Percentiles rank a stretch among this genome's conserved stretches.
These are phyloP conservation scores for Cephus nigrinus DNA, from an alignment of 2,888 invertebrate genomes.

Conservation along the genomic window DNA sequence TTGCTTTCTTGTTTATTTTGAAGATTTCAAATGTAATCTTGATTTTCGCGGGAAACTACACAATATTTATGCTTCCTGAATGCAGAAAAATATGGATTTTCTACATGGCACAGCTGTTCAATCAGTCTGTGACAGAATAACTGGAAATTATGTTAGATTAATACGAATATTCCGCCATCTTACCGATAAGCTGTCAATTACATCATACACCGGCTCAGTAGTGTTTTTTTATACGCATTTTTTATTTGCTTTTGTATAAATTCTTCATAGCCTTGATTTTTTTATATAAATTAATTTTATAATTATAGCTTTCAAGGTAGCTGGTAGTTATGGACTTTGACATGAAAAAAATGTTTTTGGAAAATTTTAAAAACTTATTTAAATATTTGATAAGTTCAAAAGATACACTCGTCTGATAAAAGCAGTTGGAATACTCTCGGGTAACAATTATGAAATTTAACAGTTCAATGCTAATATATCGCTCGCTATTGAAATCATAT, in stretches of 20 bases:
- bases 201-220: neutral
- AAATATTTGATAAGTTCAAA: too few species aligned
- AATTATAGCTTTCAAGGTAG: neutral
- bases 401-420: too few species aligned
- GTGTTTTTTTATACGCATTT: neutral
- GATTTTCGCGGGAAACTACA: neutral
- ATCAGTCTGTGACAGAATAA: neutral
- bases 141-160: neutral
- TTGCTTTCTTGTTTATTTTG: constrained; percentile 5
- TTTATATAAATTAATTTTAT: neutral
- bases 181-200: neutral
- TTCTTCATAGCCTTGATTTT: neutral
- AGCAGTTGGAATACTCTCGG: too few species aligned
- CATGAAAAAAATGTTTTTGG: neutral
- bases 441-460: neutral
- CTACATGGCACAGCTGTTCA: neutral
- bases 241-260: neutral
- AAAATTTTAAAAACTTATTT: neutral
- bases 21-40: neutral
- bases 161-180: neutral
- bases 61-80: neutral
- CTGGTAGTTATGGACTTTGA: neutral
- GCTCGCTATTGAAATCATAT: neutral
- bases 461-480: neutral
- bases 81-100: neutral